Evolutionary conservation across 2,113 vertebrate species (phyloP).

Genomic region (Nothoprocta perdicaria): DNA sequence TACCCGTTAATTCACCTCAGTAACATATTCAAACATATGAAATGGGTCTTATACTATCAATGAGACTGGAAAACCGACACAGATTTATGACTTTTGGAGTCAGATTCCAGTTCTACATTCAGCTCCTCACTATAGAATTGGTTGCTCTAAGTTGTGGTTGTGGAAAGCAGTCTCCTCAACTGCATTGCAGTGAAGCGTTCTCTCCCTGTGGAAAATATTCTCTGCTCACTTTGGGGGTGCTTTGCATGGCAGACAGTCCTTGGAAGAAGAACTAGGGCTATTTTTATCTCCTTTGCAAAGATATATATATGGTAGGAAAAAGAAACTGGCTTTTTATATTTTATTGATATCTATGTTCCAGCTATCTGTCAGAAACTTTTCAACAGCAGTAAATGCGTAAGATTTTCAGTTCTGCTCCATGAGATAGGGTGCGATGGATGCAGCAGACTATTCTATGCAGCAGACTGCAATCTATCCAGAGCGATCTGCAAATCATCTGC

Average conservation of each 20-base stretch:
- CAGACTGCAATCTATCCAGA: not conserved
- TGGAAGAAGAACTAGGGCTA: constrained; percentile 5
- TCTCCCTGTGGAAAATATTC: not conserved
- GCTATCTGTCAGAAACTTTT: not conserved
- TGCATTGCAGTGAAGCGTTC: not conserved
- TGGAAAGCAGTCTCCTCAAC: not conserved
- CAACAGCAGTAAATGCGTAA: not conserved
- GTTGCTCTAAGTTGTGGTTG: not conserved
- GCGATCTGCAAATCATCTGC: not conserved
- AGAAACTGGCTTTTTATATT: not conserved
- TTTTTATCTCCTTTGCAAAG: not conserved
- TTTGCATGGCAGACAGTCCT: not conserved
- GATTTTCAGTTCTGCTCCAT: not conserved
- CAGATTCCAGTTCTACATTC: not conserved
- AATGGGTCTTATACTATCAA: not conserved
- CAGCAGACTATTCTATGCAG: not conserved
- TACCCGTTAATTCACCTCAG: not conserved
- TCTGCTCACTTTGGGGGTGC: not conserved
- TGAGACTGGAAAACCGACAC: not conserved
- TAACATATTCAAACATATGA: not conserved
- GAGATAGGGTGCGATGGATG: not conserved
- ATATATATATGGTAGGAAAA: not conserved
- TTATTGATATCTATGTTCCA: not conserved
- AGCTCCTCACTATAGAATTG: not conserved
- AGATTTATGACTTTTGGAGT: too few species aligned